phyloP scores from a whole-genome alignment of 2,113 vertebrate genomes.

The Microtus pennsylvanicus region DNA sequence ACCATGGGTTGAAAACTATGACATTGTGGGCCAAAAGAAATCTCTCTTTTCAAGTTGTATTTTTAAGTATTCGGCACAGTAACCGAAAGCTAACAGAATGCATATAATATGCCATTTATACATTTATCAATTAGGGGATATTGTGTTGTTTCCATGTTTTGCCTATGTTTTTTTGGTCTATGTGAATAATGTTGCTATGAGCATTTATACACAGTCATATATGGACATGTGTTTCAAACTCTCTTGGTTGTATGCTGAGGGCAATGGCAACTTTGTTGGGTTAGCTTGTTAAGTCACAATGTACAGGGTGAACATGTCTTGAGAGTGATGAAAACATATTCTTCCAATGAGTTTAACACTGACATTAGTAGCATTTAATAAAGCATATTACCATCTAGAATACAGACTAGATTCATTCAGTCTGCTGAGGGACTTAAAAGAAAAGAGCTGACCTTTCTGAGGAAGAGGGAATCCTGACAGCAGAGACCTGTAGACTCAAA shows the following conservation, averaged over 20 bases:
- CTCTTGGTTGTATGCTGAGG: background rate
- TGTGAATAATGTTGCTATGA: background rate
- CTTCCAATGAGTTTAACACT: slow-evolving; percentile 13
- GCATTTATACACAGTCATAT: background rate
- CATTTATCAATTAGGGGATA: background rate
- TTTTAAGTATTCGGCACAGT: background rate
- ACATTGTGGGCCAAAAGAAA: background rate
- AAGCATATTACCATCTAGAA: background rate
- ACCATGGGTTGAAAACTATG: background rate
- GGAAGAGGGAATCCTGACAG: background rate
- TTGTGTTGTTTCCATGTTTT: background rate
- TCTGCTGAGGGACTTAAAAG: slow-evolving; percentile 1
- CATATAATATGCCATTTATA: background rate
- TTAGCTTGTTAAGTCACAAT: background rate
- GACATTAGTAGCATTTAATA: background rate
- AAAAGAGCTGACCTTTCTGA: background rate
- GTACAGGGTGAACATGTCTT: background rate
- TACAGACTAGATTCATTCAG: background rate
- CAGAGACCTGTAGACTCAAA: background rate
- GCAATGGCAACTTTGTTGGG: background rate
- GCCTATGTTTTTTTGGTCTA: background rate
- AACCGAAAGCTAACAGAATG: background rate
- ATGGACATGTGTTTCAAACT: background rate
- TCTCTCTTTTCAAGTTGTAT: background rate
- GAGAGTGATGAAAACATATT: background rate